Base-by-base conservation (phyloP, 1,140 invertebrate species). In the Drosophila quadrilineata region DNA sequence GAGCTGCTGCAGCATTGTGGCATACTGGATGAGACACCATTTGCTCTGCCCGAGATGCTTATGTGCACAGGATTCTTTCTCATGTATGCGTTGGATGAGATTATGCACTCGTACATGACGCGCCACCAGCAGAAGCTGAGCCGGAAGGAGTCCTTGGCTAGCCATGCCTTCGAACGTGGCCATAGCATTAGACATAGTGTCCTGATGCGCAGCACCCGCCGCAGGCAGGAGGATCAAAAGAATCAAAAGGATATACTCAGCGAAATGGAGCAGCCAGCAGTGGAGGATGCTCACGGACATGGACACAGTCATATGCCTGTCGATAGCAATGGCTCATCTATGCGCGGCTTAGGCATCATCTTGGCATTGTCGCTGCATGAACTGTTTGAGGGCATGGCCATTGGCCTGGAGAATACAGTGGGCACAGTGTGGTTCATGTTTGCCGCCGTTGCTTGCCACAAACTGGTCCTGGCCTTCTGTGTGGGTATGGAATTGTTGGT, bases 281-380 rank as follows among this genome's bases (percentile, higher is more conserved):
- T 16, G 6, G 16, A 14, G 3, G 1, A 24, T 26, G 9, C 9
- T 3, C 45, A 49, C 6, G n/a, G 29, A 3, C n/a, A 33, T 2
- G 28, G 16, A 3, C 77, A 84, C 45, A 71, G 70, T 1, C 91
- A 93, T 64, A 89, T 90, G 57, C 89, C 91, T 0, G 80, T 91
- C 12, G 71, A 68, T 6, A 6, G 14, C 2, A 87, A 89, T 0
- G 53, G 57, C 26, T 91, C 93, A 41, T 93, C 94, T 1, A 89
- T 96, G 3, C 90, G 95, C 63, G 94, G 95, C 12, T 82, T 96
- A 14, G 90, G 97, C 28, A 94, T 97, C 53, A 95, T 98, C 0
- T 90, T 97, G 22, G 97, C 97, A 0, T 91, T 98, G 3, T 97
- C 96, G 3, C 93, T 98, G 54, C 97, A 98, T 87, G 96, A 97